Evolutionary conservation across 1,140 invertebrate species (phyloP).

Genomic region (Trachelipus rathkii): DNA sequence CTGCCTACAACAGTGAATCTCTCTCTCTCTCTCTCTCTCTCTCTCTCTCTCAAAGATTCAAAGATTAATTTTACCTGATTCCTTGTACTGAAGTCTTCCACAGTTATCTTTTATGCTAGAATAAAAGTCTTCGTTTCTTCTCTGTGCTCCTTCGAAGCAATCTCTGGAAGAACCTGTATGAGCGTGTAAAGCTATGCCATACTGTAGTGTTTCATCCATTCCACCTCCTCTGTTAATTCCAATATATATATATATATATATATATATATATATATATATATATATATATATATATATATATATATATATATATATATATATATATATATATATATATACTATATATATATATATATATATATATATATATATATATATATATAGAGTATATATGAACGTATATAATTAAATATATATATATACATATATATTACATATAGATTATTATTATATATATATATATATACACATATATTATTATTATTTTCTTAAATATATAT

Average conservation of each 20-base stretch:
- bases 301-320: slow-evolving; percentile 6
- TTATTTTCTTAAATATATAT: too few species aligned
- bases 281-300: slow-evolving; percentile 1
- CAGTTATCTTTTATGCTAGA: not conserved
- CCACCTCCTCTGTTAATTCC: not conserved
- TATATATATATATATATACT: slow-evolving; percentile 7
- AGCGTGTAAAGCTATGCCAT: not conserved
- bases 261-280: too few species aligned
- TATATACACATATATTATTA: slow-evolving; percentile 2
- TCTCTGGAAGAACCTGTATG: not conserved
- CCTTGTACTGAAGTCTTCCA: not conserved
- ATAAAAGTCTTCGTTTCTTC: not conserved
- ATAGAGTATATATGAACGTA: not conserved
- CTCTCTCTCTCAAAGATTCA: too few species aligned
- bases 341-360: slow-evolving; percentile 11
- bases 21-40: too few species aligned
- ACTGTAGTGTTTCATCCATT: not conserved
- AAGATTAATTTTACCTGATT: not conserved
- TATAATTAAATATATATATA: not conserved
- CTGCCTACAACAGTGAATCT: too few species aligned
- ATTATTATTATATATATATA: slow-evolving; percentile 15
- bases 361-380: slow-evolving; percentile 9
- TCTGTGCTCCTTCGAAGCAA: not conserved
- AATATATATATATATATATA: too few species aligned
- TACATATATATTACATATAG: slow-evolving; percentile 4